Conservation (phyloP, 2,888 invertebrate genomes). For the Smittia sp. region DNA sequence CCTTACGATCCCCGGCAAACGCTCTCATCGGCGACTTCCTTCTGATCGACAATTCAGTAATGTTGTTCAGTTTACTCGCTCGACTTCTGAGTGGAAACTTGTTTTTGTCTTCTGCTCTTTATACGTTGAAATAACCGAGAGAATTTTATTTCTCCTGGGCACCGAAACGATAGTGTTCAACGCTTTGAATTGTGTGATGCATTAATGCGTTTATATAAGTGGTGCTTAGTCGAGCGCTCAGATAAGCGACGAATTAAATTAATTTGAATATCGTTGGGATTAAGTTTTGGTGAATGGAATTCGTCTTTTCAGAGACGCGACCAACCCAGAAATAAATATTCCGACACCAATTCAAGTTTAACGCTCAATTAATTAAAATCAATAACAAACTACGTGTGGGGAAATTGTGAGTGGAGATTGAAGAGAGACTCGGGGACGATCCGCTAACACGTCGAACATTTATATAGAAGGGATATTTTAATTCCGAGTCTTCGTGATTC, state of each 20-base stretch:
- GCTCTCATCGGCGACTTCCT: neutral
- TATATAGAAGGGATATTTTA: too few relatives aligned
- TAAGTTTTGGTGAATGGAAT: too few relatives aligned
- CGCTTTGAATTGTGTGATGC: neutral
- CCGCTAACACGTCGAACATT: too few relatives aligned
- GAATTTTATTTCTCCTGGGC: neutral
- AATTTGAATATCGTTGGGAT: too few relatives aligned
- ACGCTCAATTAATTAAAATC: constrained; percentile 42
- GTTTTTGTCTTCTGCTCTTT: neutral
- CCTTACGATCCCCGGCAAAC: neutral
- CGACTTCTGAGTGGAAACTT: constrained; percentile 33
- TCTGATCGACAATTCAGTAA: neutral
- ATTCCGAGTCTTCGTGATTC: too few relatives aligned
- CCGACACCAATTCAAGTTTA: constrained; percentile 37
- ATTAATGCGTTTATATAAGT: constrained; percentile 35
- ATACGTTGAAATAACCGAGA: neutral
- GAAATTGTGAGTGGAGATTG: constrained; percentile 15
- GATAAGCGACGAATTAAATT: too few relatives aligned
- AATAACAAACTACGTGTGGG: constrained; percentile 29
- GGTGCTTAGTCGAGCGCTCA: neutral
- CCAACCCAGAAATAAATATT: constrained; percentile 2
- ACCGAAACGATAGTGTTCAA: neutral
- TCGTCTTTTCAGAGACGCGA: neutral
- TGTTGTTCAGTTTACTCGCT: neutral
- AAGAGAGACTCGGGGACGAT: too few relatives aligned